Evolutionary conservation across 2,888 invertebrate genomes (phyloP), one percentile per base, ranked within the genome.

Genomic region (Drosophila subsilvestris): DNA sequence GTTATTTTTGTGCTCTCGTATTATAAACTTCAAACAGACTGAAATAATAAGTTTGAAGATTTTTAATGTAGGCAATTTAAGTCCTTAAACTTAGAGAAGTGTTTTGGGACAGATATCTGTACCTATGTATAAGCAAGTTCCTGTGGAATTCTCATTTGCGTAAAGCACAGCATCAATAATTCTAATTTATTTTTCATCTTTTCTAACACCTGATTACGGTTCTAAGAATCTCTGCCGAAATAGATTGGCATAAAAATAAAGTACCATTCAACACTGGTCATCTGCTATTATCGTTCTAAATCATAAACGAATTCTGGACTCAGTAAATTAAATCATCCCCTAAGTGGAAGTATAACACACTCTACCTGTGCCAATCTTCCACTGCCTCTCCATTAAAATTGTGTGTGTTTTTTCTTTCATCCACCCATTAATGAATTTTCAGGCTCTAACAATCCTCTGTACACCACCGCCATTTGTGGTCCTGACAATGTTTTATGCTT

Each of bases 371-470:
- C 22, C 22, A 32, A 29, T 32, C 14, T 14, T 7, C 14, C 14
- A 37, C 37, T 14, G 37, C 37, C 37, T 7, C 14, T 37, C 2
- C 37, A 37, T 37, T 37, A n/a, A 37, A 37, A 37, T 37, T 37
- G 5, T n/a, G 48, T 45, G 44, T 55, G 37, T 51, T 66, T 66
- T 43, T 32, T 49, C 49, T 67, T 63, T 67, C 55, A 55, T 48
- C 67, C 67, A 56, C 67, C 55, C 66, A 43, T 55, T 66, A 66
- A 66, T 66, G 66, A 66, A 47, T 66, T 66, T 53, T 42, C 53
- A 54, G 66, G 43, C 37, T 25, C 25, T 42, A 48, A 29, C 54
- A 66, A 53, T 48, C 66, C 65, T 25, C 22, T 22, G 45, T 8
- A 5, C 32, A 9, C 9, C 50, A 7, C 43, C 20, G 6, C 14